These are phyloP conservation scores for Saguinus imperator DNA, from an alignment of 2,113 vertebrate species.

Conservation along the genomic window DNA sequence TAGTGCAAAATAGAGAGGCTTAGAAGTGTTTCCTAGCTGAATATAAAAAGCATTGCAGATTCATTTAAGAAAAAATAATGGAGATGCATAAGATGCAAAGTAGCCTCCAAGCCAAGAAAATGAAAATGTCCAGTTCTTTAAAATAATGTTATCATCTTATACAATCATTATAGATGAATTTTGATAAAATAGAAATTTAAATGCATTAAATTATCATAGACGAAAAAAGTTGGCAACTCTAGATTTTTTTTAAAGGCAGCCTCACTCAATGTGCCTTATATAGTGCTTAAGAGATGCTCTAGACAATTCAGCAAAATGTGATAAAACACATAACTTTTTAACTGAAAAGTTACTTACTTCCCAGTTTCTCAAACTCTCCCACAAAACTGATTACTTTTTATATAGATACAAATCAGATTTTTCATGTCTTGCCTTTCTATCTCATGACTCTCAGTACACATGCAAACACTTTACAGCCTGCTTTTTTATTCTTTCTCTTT, in stretches of 20 bases:
- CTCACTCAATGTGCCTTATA: not conserved
- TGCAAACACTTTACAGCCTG: not conserved
- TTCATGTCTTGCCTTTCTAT: not conserved
- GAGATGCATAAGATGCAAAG: not conserved
- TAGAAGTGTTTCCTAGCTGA: slow-evolving; percentile 34
- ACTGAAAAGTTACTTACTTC: slow-evolving; percentile 11
- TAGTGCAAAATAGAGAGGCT: not conserved
- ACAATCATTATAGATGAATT: slow-evolving; percentile 17
- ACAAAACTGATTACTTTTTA: not conserved
- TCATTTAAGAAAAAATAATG: slow-evolving; percentile 62
- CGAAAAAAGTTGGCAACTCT: slow-evolving; percentile 38
- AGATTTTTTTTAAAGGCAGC: not conserved
- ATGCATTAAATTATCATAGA: not conserved
- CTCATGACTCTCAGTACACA: slow-evolving; percentile 6
- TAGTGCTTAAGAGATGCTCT: not conserved
- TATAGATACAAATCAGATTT: not conserved
- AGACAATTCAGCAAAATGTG: not conserved
- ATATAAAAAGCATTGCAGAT: slow-evolving; percentile 65
- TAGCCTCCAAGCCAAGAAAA: not conserved
- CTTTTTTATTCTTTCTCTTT: not conserved
- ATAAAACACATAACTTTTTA: not conserved
- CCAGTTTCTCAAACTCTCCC: not conserved
- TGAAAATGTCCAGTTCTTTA: slow-evolving; percentile 53
- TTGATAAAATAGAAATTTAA: slow-evolving; percentile 53
- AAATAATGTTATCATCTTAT: slow-evolving; percentile 5